Evolutionary conservation across 2,888 invertebrate species (phyloP), one percentile per base, ranked within the genome.

Genomic region (Tanaodytes sp.): DNA sequence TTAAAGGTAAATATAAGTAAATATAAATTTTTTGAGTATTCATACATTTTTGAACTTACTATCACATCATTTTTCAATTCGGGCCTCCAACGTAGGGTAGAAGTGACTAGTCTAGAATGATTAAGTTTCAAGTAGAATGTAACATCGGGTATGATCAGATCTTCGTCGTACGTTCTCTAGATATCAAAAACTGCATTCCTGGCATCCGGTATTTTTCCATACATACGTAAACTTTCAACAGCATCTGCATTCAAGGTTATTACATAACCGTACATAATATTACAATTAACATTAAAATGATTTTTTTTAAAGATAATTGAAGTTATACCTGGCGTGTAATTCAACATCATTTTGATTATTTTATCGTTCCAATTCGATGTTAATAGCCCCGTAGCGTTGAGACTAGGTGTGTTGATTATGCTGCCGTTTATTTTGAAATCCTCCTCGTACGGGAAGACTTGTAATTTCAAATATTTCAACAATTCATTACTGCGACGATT

Each of bases 51-150:
- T n/a, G n/a, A n/a, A n/a, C 37, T 75, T 82, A 89, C 90, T 77
- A 87, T 86, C 5, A 91, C 76, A 71, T 91, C 91, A 1, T 84
- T 78, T 76, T 89, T 90, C 18, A 94, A 89, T 73, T 91, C 89
- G 0, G 94, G 93, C 16, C 94, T 88, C 95, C 95, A 95, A 63
- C 89, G 87, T 16, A 94, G 86, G n/a, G 89, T 90, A 65, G 94
- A 93, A 1, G 93, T 93, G 11, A 95, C 87, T 0, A 95, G 86
- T 31, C 94, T 88, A 0, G 95, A 95, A 81, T 95, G 94, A 85
- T 95, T 95, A 74, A 95, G 88, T 19, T 91, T 89, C 42, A 94
- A 86, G 82, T 92, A 94, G 16, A 93, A 94, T 2, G 91, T 89
- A 16, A 94, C 85, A 83, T 95, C 95, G 2, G 91, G 90, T 37